These are phyloP conservation scores for Parazoanthus atlanticus DNA, from an alignment of 92 coral and sea anemone genomes.

Conservation along the genomic window DNA sequence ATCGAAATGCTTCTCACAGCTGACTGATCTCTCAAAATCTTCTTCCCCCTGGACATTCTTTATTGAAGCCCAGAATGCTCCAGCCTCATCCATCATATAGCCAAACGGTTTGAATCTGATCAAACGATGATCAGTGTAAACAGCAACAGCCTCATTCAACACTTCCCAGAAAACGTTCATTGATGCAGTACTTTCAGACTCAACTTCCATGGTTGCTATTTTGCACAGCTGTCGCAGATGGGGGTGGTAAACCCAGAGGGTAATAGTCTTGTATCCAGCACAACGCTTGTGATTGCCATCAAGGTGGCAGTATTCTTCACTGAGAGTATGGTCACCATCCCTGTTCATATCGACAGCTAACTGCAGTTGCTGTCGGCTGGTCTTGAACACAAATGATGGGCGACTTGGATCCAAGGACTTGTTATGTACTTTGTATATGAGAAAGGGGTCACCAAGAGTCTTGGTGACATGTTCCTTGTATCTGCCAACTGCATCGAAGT, in stretches of 20 bases:
- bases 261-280: conserved; percentile 64
- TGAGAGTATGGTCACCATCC: conserved; percentile 45
- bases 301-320: conserved; percentile 62
- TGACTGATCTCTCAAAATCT: conserved; percentile 51
- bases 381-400: conserved; percentile 60
- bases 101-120: conserved; percentile 52
- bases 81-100: conserved; percentile 64
- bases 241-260: conserved; percentile 60
- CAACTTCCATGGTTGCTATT: conserved; percentile 65
- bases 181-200: conserved; percentile 45
- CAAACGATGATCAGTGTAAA: conserved; percentile 33
- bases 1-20: conserved; percentile 56
- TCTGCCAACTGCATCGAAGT: conserved; percentile 70
- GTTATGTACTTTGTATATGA: conserved; percentile 64
- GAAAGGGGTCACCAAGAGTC: conserved; percentile 60
- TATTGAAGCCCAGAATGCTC: conserved; percentile 60
- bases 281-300: conserved; percentile 70
- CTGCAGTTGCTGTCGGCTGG: conserved; percentile 57
- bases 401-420: conserved; percentile 55
- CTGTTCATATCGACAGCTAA: conserved; percentile 71
- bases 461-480: conserved; percentile 43
- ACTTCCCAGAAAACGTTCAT: conserved; percentile 62
- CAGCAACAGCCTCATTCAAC: conserved; percentile 50
- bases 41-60: conserved; percentile 48
- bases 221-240: conserved; percentile 57